Evolutionary conservation across 2,888 invertebrate species (phyloP), one percentile per base, ranked within the genome.

Genomic region (Lycaena phlaeas): DNA sequence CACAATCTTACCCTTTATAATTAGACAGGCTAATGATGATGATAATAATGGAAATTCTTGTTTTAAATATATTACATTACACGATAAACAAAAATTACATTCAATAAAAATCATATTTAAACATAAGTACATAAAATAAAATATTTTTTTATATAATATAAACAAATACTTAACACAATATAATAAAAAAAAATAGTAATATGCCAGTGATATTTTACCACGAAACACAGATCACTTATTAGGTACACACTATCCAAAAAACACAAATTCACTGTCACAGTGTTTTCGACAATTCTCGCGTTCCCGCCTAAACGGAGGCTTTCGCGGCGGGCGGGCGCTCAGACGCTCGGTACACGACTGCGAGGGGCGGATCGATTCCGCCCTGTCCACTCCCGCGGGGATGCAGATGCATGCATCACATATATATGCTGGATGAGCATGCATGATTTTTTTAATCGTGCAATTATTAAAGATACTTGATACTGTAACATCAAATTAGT

Each of bases 251-350:
- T 2, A 22, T 5, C 22, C 22, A 6, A 22, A 2, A 22, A 22
- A 22, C 22, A 22, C 22, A 22, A 2, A 5, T 5, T 22, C 6
- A 9, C 3, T 7, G 7, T 22, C 22, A n/a, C n/a, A n/a, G n/a
- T n/a, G n/a, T n/a, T n/a, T n/a, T n/a, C n/a, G n/a, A n/a, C 7
- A 7, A 9, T 22, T 22, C 2, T 14, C 36, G 36, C 22, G 25
- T 82, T 81, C 81, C 81, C 81, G 82, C 81, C 76, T 75, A 78
- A 74, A 75, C 57, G 64, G 56, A 72, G 76, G 70, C 65, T 70
- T 64, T 52, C 51, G 52, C 54, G 67, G 62, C 64, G 60, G 58
- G 59, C 64, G 62, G 68, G 53, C 53, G 56, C 48, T 42, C 53
- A 64, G 62, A 64, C 72, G 69, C 45, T 54, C 70, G 66, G 61